Conservation (phyloP, 2,113 vertebrate genomes). For the Melozone crissalis region DNA sequence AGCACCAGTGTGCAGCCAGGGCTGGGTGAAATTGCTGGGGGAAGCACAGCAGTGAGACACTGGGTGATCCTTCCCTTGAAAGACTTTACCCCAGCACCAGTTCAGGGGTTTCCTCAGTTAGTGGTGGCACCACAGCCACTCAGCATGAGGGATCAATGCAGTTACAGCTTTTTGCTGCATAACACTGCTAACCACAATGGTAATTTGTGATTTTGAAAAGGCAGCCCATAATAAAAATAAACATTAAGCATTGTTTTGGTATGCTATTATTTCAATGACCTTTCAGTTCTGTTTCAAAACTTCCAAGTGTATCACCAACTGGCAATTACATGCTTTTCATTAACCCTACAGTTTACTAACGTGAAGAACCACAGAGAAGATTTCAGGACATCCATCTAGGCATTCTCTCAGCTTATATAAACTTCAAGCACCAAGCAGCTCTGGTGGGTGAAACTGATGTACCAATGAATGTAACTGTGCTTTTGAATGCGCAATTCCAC, state of each 20-base stretch:
- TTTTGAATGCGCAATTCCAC: not conserved
- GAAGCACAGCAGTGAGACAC: not conserved
- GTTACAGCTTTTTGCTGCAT: not conserved
- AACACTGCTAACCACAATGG: not conserved
- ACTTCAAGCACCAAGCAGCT: not conserved
- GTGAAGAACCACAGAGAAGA: not conserved
- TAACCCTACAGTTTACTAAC: not conserved
- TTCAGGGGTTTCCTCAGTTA: not conserved
- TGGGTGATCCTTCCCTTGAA: not conserved
- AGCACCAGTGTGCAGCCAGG: not conserved
- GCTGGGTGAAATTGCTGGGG: not conserved
- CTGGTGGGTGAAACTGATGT: not conserved
- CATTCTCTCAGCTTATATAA: not conserved
- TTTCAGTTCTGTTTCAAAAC: constrained; percentile 32
- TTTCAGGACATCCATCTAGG: not conserved
- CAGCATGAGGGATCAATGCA: not conserved
- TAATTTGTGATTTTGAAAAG: not conserved
- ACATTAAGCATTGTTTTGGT: constrained; percentile 12
- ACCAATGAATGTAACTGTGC: not conserved
- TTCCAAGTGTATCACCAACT: constrained; percentile 20
- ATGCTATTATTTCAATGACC: constrained; percentile 35
- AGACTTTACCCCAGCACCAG: not conserved
- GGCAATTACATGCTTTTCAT: not conserved
- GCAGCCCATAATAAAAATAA: constrained; percentile 43
- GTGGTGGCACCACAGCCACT: not conserved